Percentiles rank a stretch among this genome's conserved stretches.
These are phyloP conservation scores for Turritopsis dohrnii DNA, from an alignment of 30 jellyfish, hydroid and myxozoan genomes.

Conservation along the genomic window DNA sequence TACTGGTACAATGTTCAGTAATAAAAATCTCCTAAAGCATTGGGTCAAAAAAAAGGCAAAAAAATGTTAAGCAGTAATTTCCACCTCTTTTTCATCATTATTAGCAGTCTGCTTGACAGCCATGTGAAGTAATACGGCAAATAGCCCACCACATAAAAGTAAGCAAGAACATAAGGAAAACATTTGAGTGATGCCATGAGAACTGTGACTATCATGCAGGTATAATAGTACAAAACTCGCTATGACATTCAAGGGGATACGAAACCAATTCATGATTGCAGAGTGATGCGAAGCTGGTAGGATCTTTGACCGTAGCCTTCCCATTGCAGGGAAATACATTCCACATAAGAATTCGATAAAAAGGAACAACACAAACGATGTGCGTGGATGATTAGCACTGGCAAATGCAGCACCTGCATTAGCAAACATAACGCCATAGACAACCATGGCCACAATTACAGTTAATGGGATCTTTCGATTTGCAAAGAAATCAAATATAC, in stretches of 20 bases:
- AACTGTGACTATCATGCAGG: conserved; percentile 84
- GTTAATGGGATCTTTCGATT: conserved; percentile 37
- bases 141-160: conserved; percentile 74
- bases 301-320: conserved; percentile 49
- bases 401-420: conserved; percentile 75
- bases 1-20: too few relatives aligned
- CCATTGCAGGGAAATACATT: conserved; percentile 84
- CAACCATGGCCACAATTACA: conserved; percentile 38
- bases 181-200: conserved; percentile 81
- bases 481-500: conserved; percentile 33
- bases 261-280: conserved; percentile 84
- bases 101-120: neutral
- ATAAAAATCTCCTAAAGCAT: neutral
- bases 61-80: neutral
- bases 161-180: conserved; percentile 78
- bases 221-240: conserved; percentile 75
- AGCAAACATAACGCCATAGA: conserved; percentile 75
- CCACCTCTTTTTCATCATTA: neutral
- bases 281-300: conserved; percentile 75
- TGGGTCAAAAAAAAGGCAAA: neutral
- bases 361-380: conserved; percentile 62
- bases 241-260: conserved; percentile 83
- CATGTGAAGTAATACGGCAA: conserved; percentile 46
- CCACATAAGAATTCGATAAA: conserved; percentile 81
- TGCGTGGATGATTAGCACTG: conserved; percentile 80